Evolutionary conservation across 2,113 vertebrate genomes (phyloP), one percentile per base, ranked within the genome.

Genomic region (Tragelaphus imberbis): DNA sequence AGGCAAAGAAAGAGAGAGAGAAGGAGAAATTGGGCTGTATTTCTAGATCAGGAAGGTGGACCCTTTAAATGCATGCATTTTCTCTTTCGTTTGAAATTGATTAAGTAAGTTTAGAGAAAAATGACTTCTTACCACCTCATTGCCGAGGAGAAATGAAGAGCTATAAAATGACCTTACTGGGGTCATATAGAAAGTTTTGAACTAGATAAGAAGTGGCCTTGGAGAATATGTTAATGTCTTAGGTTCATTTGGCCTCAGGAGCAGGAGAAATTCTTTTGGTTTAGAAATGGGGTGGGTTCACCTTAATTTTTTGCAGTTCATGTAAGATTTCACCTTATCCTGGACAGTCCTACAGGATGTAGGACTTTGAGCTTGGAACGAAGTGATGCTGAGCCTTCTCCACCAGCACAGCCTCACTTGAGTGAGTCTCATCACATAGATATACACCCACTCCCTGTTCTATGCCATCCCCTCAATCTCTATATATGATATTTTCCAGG

Each of bases 1-100:
- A 47, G 82, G 44, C 36, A 36, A 28, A 61, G 36, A 14, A 36
- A 63, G 25, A 84, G 81, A n/a, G n/a, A 61, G 30, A 84, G 25
- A 65, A 59, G 33, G 10, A 79, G 49, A 96, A 98, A 97, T 25
- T 91, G 90, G 96, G 96, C 97, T 80, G 63, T 63, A 92, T 53
- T 86, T 93, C 81, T 84, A 90, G 63, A 90, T 88, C 96, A 91
- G 44, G 77, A 56, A 92, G 79, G 65, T 91, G 21, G 77, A 88
- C 91, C 88, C 55, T 92, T 44, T 15, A 85, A 68, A 63, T 16
- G 14, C n/a, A 79, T 44, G 30, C 65, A 4, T 51, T 92, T 94
- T 88, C 88, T 79, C 63, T 97, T 94, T 61, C 47, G 16, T 88
- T 88, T 81, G 81, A 92, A 97, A 96, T 85, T 88, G 94, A 75